Percentiles rank a stretch among this genome's conserved stretches.
Evolutionary conservation across 2,888 invertebrate genomes (phyloP).

Genomic region (Watsonalla cultraria): DNA sequence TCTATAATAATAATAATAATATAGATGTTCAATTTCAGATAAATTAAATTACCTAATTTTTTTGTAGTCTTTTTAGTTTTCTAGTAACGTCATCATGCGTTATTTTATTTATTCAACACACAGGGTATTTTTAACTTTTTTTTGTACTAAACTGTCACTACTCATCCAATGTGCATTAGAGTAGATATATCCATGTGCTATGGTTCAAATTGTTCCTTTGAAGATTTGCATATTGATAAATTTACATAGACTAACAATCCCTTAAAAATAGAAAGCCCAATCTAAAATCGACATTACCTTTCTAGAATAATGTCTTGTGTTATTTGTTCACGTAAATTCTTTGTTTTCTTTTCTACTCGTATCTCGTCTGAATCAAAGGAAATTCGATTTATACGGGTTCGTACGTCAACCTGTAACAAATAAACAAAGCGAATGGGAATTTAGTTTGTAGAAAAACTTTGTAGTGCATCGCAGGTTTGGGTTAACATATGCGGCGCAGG

Average conservation of each 20-base stretch:
- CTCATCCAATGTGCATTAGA: no score
- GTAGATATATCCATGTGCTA: no score
- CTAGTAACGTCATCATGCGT: no score
- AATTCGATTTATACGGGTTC: slow-evolving; percentile 65
- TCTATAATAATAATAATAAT: no score
- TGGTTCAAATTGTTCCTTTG: no score
- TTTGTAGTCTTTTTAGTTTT: no score
- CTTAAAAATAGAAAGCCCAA: slow-evolving; percentile 9
- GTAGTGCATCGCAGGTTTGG: slow-evolving; percentile 34
- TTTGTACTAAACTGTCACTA: no score
- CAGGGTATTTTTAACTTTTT: no score
- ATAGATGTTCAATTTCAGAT: no score
- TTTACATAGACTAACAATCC: slow-evolving; percentile 7
- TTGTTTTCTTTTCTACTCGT: slow-evolving; percentile 46
- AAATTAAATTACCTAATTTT: no score
- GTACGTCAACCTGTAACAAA: slow-evolving; percentile 66
- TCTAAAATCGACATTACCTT: not conserved
- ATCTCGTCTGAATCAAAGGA: slow-evolving; percentile 57
- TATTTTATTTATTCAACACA: no score
- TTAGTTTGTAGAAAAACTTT: slow-evolving; percentile 58
- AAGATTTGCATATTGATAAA: no score
- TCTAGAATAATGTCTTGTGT: slow-evolving; percentile 5
- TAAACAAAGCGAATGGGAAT: slow-evolving; percentile 61
- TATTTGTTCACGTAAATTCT: slow-evolving; percentile 19
- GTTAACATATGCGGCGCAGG: slow-evolving; percentile 75